Evolutionary conservation across 2,888 invertebrate genomes (phyloP), one percentile per base, ranked within the genome.

Genomic region (Tipula vernalis): DNA sequence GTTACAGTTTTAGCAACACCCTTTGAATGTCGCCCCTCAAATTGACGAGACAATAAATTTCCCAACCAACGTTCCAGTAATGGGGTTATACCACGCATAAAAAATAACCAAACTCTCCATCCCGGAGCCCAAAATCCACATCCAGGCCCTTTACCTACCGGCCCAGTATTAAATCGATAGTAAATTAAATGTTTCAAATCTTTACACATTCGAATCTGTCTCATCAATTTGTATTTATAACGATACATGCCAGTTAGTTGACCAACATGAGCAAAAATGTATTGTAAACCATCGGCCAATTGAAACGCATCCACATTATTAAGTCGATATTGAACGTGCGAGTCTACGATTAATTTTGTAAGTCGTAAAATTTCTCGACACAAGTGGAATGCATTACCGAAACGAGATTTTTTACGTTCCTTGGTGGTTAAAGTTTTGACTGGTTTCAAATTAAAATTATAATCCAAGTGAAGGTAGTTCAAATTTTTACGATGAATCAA

Each of bases 251-350:
- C 99, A 0, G 99, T 99, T 87, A 99, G 93, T 91, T 99, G 99
- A 0, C 99, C 99, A 8, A 99, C 99, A 90, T 99, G 99, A 0
- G 99, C 98, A 91, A 99, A 99, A 88, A 99, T 98, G 91, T 99
- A 99, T 92, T 99, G 99, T 57, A 99, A 92, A 10, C 99, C 99
- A 91, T 99, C 99, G 5, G 99, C 96, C 89, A 99, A 92, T 93
- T 99, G 98, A 92, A 99, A 99, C 1, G 99, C 99, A 91, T 99
- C 99, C 8, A 99, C 99, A 90, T 99, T 99, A 92, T 99, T 99
- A 88, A 99, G 93, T 15, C 99, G 95, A 91, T 99, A 99, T 91
- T 99, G 99, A 0, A 99, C 99, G 91, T 99, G 99, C 0, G 99
- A 98, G 92, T 99, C 99, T 87, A 99, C 98, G 6, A 99, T 98